These are phyloP conservation scores for Metacarcinus magister DNA, from an alignment of 2,888 invertebrate species.

Conservation along the genomic window DNA sequence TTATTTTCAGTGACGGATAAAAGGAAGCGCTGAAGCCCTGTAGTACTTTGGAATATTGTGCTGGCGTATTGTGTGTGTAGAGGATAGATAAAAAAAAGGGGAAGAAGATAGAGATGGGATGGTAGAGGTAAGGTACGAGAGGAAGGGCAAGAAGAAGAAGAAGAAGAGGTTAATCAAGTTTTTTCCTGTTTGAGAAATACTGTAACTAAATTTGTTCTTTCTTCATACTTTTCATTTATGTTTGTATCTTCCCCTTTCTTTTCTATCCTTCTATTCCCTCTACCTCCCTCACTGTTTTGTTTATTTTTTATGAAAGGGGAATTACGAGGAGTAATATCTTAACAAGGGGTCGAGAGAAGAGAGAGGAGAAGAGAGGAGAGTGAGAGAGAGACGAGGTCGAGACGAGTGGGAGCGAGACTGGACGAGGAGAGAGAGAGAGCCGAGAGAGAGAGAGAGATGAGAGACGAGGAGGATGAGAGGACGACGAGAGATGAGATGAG, in stretches of 20 bases:
- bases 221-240: background rate
- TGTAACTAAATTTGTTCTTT: background rate
- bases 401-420: no score
- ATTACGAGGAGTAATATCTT: background rate
- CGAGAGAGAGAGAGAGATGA: no score
- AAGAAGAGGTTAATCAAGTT: background rate
- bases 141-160: no score
- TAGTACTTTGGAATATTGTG: background rate
- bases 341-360: background rate
- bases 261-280: background rate
- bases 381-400: background rate
- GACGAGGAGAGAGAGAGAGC: background rate
- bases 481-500: no score
- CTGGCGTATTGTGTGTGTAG: background rate
- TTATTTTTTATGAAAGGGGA: background rate
- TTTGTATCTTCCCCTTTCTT: background rate
- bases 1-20: background rate
- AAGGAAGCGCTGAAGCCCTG: background rate
- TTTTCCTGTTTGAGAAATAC: background rate
- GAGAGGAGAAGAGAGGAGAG: constrained; percentile 53
- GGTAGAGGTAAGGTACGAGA: background rate
- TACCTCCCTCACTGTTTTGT: background rate
- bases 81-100: background rate
- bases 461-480: no score
- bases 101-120: background rate